Conservation (phyloP, 2,113 vertebrate species). For the Perognathus longimembris region DNA sequence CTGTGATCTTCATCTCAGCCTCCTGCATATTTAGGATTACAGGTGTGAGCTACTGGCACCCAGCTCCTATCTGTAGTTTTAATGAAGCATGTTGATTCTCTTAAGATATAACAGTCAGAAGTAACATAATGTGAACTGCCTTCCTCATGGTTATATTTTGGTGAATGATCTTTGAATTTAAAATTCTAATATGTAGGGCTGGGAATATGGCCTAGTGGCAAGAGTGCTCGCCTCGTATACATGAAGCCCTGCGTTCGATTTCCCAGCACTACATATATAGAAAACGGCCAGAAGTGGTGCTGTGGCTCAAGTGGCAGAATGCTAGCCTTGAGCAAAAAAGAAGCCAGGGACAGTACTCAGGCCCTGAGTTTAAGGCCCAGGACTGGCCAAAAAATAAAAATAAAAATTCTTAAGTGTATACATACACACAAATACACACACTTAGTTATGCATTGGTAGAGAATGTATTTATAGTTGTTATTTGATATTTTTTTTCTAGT, state of each 20-base stretch:
- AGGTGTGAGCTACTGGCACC: too few relatives aligned
- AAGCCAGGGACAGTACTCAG: too few relatives aligned
- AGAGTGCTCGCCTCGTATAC: too few relatives aligned
- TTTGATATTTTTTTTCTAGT: conserved; percentile 82
- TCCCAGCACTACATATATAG: too few relatives aligned
- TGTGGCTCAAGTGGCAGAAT: too few relatives aligned
- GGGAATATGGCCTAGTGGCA: too few relatives aligned
- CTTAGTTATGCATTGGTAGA: not conserved
- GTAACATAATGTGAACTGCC: not conserved
- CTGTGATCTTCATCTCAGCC: too few relatives aligned
- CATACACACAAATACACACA: not conserved
- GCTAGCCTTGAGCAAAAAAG: too few relatives aligned
- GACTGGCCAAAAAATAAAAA: too few relatives aligned
- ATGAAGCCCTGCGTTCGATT: too few relatives aligned
- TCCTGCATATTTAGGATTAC: too few relatives aligned
- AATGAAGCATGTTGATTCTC: not conserved
- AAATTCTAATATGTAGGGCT: not conserved
- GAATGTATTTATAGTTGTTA: not conserved
- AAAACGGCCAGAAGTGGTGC: too few relatives aligned
- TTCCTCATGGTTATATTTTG: conserved; percentile 10
- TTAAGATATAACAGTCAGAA: not conserved
- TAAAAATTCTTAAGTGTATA: not conserved
- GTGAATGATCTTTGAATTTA: not conserved
- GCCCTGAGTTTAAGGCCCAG: not conserved
- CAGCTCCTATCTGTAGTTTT: not conserved